phyloP scores from a whole-genome alignment of 2,888 invertebrate genomes.

The Polydesmus complanatus region DNA sequence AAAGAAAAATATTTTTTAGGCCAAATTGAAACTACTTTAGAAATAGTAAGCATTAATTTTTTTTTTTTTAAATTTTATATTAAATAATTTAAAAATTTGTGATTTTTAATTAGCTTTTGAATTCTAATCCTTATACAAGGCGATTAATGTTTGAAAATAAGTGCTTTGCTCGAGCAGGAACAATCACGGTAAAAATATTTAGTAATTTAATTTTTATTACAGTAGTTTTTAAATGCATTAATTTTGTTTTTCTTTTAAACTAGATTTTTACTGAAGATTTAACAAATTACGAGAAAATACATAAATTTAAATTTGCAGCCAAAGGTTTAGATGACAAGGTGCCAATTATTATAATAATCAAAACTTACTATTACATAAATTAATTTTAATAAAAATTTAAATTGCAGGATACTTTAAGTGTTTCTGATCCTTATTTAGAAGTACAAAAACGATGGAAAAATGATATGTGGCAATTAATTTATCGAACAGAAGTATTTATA shows the following conservation, averaged over 20 bases:
- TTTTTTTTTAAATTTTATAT: too few species aligned
- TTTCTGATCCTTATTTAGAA: slow-evolving; percentile 13
- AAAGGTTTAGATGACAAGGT: neutral
- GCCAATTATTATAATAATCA: too few species aligned
- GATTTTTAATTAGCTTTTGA: neutral
- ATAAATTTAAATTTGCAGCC: neutral
- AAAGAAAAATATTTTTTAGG: neutral
- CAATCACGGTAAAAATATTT: neutral
- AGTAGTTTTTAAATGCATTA: too few species aligned
- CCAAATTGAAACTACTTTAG: neutral
- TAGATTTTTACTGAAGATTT: neutral
- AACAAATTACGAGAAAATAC: neutral
- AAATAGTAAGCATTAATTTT: neutral
- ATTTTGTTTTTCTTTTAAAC: neutral
- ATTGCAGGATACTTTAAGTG: slow-evolving; percentile 10
- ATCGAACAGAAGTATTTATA: slow-evolving; percentile 13
- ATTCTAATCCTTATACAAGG: neutral
- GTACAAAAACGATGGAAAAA: neutral
- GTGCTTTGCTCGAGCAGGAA: neutral
- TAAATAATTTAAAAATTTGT: too few species aligned
- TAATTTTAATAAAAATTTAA: neutral
- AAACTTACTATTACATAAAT: slow-evolving; percentile 13
- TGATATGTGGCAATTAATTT: slow-evolving; percentile 3
- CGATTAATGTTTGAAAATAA: neutral
- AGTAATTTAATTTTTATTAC: neutral